Conservation (phyloP, 2,113 vertebrate genomes). For the Saimiri boliviensis region DNA sequence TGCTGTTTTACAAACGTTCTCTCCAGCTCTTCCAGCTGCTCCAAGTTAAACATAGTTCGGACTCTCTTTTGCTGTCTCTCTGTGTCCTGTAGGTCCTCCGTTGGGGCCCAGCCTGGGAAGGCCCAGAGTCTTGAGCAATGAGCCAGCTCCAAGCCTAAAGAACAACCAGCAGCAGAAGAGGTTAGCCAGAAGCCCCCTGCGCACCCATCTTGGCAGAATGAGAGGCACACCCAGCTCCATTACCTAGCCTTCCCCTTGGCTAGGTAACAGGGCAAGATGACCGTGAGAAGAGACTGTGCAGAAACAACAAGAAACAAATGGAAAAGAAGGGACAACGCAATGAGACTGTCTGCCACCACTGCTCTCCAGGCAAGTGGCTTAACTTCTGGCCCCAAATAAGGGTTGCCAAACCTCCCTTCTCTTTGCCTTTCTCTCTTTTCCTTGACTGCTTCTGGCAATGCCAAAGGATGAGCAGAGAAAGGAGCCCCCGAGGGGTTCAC, state of each 20-base stretch:
- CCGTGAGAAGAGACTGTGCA: not conserved
- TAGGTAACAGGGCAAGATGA: not conserved
- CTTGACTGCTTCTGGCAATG: not conserved
- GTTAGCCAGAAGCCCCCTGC: not conserved
- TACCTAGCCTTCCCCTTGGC: not conserved
- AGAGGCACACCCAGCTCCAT: not conserved
- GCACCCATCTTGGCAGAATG: not conserved
- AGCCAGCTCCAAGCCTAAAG: constrained; percentile 77
- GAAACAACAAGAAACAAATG: not conserved
- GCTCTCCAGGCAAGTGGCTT: not conserved
- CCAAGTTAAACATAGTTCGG: constrained; percentile 85
- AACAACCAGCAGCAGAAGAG: constrained; percentile 8
- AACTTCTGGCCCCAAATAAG: not conserved
- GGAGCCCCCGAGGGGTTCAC: not conserved
- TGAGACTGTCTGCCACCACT: not conserved
- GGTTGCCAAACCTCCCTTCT: not conserved
- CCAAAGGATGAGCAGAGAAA: not conserved
- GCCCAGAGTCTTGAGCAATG: constrained; percentile 32
- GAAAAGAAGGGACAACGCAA: not conserved
- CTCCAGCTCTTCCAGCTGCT: constrained; percentile 87
- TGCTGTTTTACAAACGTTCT: constrained; percentile 86
- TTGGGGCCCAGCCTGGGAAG: not conserved
- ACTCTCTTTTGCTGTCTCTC: constrained; percentile 83
- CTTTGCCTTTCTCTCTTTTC: not conserved
- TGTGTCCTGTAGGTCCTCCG: not conserved